Evolutionary conservation across 2,797 vertebrate genomes (phyloP).

Genomic region (Siniperca scherzeri): DNA sequence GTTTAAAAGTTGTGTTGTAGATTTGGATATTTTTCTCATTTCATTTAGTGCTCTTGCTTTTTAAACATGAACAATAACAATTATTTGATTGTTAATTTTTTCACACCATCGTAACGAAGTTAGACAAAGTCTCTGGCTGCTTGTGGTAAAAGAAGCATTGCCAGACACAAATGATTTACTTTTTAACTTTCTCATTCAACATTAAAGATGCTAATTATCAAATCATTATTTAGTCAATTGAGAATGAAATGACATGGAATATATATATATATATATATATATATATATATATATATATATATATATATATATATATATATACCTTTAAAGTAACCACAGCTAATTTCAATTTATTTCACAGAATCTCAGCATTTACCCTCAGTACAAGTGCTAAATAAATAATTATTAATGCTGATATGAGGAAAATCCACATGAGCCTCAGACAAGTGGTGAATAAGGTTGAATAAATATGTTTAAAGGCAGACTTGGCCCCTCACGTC

Average conservation of each 20-base stretch:
- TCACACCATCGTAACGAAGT: background rate
- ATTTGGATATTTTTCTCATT: background rate
- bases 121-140: background rate
- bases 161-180: background rate
- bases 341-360: background rate
- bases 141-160: background rate
- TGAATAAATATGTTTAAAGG: conserved; percentile 14
- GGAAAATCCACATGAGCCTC: background rate
- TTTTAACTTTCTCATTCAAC: background rate
- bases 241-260: background rate
- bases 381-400: background rate
- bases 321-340: background rate
- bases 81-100: background rate
- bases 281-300: background rate
- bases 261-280: background rate
- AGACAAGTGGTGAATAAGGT: background rate
- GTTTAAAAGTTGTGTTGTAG: background rate
- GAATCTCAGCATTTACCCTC: background rate
- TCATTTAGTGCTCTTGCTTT: background rate
- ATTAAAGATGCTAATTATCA: background rate
- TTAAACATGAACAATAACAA: background rate
- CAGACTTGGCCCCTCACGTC: conserved; percentile 4
- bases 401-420: background rate
- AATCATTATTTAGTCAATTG: background rate
- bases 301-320: too few relatives aligned